Evolutionary conservation across 2,113 vertebrate genomes (phyloP).

Genomic region (Ammodytes marinus): DNA sequence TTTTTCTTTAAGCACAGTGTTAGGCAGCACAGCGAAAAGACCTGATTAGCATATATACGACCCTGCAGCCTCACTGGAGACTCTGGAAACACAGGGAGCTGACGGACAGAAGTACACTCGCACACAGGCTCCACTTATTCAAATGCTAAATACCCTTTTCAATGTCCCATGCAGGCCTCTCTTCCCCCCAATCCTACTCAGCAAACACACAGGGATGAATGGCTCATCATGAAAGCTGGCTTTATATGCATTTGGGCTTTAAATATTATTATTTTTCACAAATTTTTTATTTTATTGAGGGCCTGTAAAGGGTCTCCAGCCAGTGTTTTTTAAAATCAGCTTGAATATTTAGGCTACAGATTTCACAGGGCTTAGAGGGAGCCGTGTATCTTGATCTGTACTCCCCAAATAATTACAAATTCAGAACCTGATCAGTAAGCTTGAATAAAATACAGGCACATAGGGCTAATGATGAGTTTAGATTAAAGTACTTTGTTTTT

Average conservation of each 20-base stretch:
- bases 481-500: background rate
- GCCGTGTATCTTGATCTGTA: conserved; percentile 8
- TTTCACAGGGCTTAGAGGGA: background rate
- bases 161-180: conserved; percentile 73
- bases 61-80: conserved; percentile 68
- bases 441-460: background rate
- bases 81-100: conserved; percentile 65
- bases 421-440: background rate
- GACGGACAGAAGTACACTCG: conserved; percentile 73
- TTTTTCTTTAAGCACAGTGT: conserved; percentile 36
- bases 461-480: background rate
- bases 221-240: conserved; percentile 60
- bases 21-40: conserved; percentile 40
- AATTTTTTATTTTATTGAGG: conserved; percentile 30
- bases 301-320: background rate
- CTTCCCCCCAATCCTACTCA: conserved; percentile 54
- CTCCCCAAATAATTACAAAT: background rate
- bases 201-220: conserved; percentile 76
- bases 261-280: conserved; percentile 39
- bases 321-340: conserved; percentile 19
- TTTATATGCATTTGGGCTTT: conserved; percentile 53
- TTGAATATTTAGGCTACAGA: conserved; percentile 16
- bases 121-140: conserved; percentile 74
- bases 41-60: conserved; percentile 84
- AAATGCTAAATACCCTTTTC: conserved; percentile 80